Percentiles rank a stretch among this genome's conserved stretches.
These are phyloP conservation scores for Ibycter americanus DNA, from an alignment of 2,797 vertebrate genomes.

Conservation along the genomic window DNA sequence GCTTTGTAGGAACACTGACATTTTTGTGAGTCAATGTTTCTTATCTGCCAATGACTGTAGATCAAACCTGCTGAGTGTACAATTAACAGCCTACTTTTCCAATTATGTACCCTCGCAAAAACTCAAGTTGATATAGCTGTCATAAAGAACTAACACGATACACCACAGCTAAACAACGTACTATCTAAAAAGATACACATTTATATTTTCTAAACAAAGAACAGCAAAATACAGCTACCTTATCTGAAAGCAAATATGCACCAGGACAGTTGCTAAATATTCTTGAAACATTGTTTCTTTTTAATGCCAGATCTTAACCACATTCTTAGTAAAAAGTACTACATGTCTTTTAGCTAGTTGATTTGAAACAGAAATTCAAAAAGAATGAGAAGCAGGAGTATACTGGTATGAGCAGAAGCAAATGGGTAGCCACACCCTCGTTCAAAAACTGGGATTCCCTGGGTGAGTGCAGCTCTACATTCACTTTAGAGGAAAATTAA, in stretches of 20 bases:
- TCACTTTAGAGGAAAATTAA: neutral
- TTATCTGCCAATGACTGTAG: neutral
- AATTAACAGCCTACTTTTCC: neutral
- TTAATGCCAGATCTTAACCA: neutral
- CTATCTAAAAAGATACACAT: neutral
- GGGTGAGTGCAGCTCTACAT: neutral
- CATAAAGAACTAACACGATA: neutral
- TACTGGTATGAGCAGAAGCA: neutral
- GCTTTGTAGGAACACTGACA: neutral
- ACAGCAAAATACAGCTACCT: neutral
- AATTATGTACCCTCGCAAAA: neutral
- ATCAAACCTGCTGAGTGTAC: neutral
- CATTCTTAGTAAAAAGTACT: neutral
- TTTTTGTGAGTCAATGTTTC: constrained; percentile 7
- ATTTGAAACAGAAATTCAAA: neutral
- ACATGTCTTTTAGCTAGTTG: neutral
- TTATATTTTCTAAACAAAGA: neutral
- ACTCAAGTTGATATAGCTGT: neutral
- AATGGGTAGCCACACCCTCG: neutral
- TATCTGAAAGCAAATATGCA: neutral
- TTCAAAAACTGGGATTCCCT: neutral
- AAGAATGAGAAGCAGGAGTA: neutral
- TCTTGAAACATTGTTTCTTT: neutral
- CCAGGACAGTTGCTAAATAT: neutral
- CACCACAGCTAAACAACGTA: neutral